phyloP scores from a whole-genome alignment of 2,113 vertebrate genomes.

The Loxodonta africana region DNA sequence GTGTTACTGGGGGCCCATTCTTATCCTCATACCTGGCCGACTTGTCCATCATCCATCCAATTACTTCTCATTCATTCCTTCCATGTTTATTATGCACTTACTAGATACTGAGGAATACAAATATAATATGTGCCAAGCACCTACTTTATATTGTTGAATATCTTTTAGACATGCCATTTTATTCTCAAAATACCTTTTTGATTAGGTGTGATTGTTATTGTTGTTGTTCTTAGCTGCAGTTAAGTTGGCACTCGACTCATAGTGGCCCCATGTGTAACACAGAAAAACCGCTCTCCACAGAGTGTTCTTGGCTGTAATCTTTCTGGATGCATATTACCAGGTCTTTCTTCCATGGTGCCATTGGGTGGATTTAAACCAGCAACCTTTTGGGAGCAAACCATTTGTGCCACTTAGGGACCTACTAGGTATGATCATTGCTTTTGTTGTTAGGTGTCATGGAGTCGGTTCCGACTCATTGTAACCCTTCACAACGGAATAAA shows the following conservation, averaged over 20 bases:
- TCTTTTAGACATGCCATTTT: not conserved
- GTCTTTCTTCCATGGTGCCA: not conserved
- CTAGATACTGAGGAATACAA: not conserved
- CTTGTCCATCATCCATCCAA: not conserved
- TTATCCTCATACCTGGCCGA: constrained; percentile 35
- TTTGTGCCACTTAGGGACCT: not conserved
- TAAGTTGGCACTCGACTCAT: not conserved
- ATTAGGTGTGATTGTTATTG: not conserved
- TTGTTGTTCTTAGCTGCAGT: not conserved
- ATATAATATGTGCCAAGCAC: not conserved
- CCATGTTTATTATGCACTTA: not conserved
- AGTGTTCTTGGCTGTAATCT: not conserved
- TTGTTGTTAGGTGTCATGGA: not conserved
- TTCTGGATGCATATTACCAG: not conserved
- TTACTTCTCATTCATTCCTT: not conserved
- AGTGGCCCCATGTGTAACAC: not conserved
- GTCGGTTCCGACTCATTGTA: not conserved
- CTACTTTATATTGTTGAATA: not conserved
- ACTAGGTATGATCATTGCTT: too few species aligned
- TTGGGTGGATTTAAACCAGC: not conserved
- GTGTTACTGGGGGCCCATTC: not conserved
- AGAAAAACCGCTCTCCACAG: not conserved
- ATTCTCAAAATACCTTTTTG: not conserved
- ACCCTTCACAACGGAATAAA: not conserved
- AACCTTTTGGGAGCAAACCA: not conserved